Conservation (phyloP, 2,797 vertebrate genomes). For the Cynopterus sphinx region DNA sequence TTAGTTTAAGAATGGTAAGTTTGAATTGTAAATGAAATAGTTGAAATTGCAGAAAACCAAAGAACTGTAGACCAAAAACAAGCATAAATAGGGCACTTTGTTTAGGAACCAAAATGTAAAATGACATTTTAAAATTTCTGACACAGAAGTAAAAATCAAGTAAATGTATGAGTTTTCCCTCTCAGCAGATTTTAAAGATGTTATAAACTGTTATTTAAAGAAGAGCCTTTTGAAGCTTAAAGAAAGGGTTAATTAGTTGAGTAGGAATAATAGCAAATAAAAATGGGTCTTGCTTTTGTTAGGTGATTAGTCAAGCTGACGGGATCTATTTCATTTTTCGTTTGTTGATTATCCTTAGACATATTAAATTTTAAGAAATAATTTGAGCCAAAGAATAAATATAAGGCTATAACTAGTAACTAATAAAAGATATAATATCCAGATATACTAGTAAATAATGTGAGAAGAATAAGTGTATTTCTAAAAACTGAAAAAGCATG, state of each 20-base stretch:
- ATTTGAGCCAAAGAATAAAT: constrained; percentile 21
- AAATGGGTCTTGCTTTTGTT: constrained; percentile 55
- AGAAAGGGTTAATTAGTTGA: constrained; percentile 61
- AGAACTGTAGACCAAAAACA: constrained; percentile 21
- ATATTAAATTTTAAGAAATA: constrained; percentile 39
- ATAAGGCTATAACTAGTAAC: background rate
- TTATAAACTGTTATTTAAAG: constrained; percentile 55
- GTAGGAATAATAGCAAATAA: constrained; percentile 37
- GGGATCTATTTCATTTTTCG: constrained; percentile 27
- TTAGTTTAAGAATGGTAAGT: constrained; percentile 52
- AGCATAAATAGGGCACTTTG: constrained; percentile 53
- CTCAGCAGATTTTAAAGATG: constrained; percentile 51
- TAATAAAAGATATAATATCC: background rate
- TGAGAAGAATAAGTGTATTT: constrained; percentile 31
- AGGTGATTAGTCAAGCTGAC: constrained; percentile 49
- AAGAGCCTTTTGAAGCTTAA: constrained; percentile 61
- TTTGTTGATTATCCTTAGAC: constrained; percentile 49
- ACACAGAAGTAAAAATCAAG: constrained; percentile 51
- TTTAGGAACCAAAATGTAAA: constrained; percentile 55
- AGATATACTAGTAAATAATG: background rate
- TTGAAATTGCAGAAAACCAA: constrained; percentile 58
- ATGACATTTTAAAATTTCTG: constrained; percentile 38
- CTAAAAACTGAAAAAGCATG: background rate
- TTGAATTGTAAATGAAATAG: constrained; percentile 66
- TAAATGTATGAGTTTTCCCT: background rate